A percentile compares a stretch with the other conserved stretches of the same genome.
phyloP scores from a whole-genome alignment of 2,113 vertebrate genomes.

The Anoura caudifer region DNA sequence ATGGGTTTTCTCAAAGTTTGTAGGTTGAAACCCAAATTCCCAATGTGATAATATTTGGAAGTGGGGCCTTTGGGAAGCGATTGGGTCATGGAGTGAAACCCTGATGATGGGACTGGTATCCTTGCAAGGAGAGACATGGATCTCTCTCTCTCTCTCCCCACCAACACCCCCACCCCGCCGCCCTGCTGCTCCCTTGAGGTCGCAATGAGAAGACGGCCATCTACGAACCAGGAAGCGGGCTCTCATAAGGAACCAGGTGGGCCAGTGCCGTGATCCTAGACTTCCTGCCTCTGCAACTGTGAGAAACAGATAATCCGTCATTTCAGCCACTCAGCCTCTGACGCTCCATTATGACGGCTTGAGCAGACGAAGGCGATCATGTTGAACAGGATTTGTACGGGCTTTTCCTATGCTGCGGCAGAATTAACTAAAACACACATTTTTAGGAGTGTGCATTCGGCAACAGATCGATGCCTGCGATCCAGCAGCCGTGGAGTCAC shows the following conservation, averaged over 20 bases:
- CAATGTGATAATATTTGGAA: no score
- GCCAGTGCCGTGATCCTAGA: not conserved
- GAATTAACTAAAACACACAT: not conserved
- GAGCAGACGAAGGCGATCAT: not conserved
- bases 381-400: not conserved
- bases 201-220: not conserved
- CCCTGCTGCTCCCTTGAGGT: no score
- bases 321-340: not conserved
- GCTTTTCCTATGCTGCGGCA: not conserved
- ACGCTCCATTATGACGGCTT: no score
- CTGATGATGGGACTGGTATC: not conserved
- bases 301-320: not conserved
- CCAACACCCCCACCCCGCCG: fast-evolving
- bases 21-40: no score
- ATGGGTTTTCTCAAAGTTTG: no score
- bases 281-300: not conserved
- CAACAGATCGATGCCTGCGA: not conserved
- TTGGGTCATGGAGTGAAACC: not conserved
- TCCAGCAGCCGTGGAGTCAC: not conserved
- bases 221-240: not conserved
- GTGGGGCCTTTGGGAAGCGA: not conserved
- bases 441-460: not conserved
- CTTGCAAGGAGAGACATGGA: not conserved
- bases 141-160: no score
- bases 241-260: not conserved